Evolutionary conservation across 2,113 vertebrate species (phyloP).

Genomic region (Atherinomorus stipes): DNA sequence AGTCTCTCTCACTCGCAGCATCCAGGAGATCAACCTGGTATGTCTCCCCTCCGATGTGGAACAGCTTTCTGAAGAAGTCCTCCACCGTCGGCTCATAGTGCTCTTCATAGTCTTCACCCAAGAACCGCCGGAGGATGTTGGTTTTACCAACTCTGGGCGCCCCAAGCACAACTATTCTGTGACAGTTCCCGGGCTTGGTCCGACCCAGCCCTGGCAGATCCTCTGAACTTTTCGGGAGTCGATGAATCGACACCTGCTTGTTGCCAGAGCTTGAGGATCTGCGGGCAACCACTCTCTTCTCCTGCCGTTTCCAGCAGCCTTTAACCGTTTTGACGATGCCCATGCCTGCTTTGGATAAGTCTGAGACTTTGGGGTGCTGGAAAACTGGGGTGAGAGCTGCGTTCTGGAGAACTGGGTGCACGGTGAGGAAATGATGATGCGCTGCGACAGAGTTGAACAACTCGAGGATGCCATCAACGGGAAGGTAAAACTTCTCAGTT

Average conservation of each 20-base stretch:
- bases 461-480: slow-evolving; percentile 75
- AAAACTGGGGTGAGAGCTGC: slow-evolving; percentile 1
- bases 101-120: slow-evolving; percentile 76
- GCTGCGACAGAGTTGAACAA: slow-evolving; percentile 61
- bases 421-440: slow-evolving; percentile 43
- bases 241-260: slow-evolving; percentile 56
- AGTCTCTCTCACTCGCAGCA: slow-evolving; percentile 78
- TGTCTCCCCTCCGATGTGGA: slow-evolving; percentile 76
- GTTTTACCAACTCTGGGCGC: slow-evolving; percentile 81
- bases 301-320: slow-evolving; percentile 65
- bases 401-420: slow-evolving; percentile 35
- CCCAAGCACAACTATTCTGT: slow-evolving; percentile 82
- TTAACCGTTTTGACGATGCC: slow-evolving; percentile 71
- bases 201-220: slow-evolving; percentile 58
- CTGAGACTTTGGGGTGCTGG: slow-evolving; percentile 57
- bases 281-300: slow-evolving; percentile 37
- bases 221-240: slow-evolving; percentile 41
- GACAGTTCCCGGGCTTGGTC: slow-evolving; percentile 76
- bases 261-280: slow-evolving; percentile 71
- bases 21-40: slow-evolving; percentile 84
- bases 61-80: slow-evolving; percentile 85
- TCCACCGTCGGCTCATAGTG: slow-evolving; percentile 78
- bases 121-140: slow-evolving; percentile 77
- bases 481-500: slow-evolving; percentile 70
- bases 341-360: slow-evolving; percentile 60